Base-by-base conservation (phyloP, 2,888 invertebrate genomes). In the Branchipolynoe longqiensis region DNA sequence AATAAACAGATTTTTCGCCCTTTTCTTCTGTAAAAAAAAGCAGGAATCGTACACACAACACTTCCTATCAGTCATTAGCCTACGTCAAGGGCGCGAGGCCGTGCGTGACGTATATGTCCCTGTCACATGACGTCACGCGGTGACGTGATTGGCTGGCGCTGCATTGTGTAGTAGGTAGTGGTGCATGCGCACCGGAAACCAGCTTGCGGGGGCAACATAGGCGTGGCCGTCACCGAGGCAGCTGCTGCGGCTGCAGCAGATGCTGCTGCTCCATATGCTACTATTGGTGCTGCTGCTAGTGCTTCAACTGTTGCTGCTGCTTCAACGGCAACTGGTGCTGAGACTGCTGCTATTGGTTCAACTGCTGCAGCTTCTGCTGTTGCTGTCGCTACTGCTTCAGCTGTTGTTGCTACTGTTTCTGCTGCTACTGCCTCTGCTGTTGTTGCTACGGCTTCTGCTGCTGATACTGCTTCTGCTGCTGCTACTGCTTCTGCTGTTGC, bases 21-120 rank as follows among this genome's bases (percentile, higher is more conserved):
- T 48, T 8, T 48, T 48, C 18, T 18, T 18, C 48, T 18, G 18
- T 12, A 8, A 8, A 36, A 69, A 69, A 33, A 14, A 33, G 12
- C 0, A 12, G 14, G 12, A 62, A n/a, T 14, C 69, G 25, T 14
- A 14, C 38, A 18, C 14, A 33, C 69, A 69, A 31, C 33, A 38
- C 69, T 69, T 4, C 69, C 38, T 1, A 69, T 69, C 69, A 69
- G 69, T 69, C 69, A 69, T 14, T 14, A 38, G 69, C 69, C 69
- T 2, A 36, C 14, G 58, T 48, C 48, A 8, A n/a, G 58, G 12
- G 4, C 12, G 22, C 22, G 12, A 25, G 25, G 22, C 58, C n/a
- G 58, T n/a, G 58, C 58, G n/a, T 58, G 58, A 58, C 58, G 58
- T 58, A 58, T 14, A 38, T 69, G 36, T 36, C 69, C 69, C 14